phyloP scores from a whole-genome alignment of 2,888 invertebrate species.

The Xylota segnis region DNA sequence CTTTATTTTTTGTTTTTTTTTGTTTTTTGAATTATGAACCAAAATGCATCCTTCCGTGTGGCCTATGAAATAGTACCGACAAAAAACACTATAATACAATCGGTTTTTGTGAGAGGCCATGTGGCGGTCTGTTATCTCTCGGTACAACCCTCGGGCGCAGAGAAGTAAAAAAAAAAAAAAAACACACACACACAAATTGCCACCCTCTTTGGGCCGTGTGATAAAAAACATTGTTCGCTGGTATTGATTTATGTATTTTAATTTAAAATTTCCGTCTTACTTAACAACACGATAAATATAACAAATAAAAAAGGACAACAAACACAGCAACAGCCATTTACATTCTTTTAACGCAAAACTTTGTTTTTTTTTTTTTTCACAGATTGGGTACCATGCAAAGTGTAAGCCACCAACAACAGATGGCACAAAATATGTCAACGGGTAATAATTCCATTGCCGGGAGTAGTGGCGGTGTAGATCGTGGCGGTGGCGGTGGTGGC shows the following conservation, averaged over 20 bases:
- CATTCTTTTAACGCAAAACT: slow-evolving; percentile 74
- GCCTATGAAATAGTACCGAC: slow-evolving; percentile 11
- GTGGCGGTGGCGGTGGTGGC: slow-evolving; percentile 80
- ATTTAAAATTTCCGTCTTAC: slow-evolving; percentile 84
- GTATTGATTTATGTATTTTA: slow-evolving; percentile 84
- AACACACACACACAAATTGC: not conserved
- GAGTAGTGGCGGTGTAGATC: slow-evolving; percentile 83
- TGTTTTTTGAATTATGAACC: slow-evolving; percentile 46
- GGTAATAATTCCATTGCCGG: slow-evolving; percentile 86
- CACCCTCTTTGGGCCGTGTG: slow-evolving; percentile 48
- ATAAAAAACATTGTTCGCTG: slow-evolving; percentile 73
- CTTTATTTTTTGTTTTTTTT: slow-evolving; percentile 47
- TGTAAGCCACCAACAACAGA: slow-evolving; percentile 83
- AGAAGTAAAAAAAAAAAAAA: slow-evolving; percentile 22
- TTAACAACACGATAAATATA: slow-evolving; percentile 80
- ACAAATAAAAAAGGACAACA: slow-evolving; percentile 65
- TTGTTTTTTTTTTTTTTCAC: slow-evolving; percentile 71
- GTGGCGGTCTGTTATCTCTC: slow-evolving; percentile 58
- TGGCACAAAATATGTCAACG: slow-evolving; percentile 86
- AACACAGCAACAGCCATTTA: slow-evolving; percentile 63
- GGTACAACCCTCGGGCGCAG: slow-evolving; percentile 12
- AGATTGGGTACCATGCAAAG: slow-evolving; percentile 84
- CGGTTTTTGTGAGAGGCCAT: slow-evolving; percentile 31
- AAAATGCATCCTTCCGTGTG: slow-evolving; percentile 63
- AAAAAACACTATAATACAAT: slow-evolving; percentile 18